Base-by-base conservation (phyloP, 2,113 vertebrate genomes). In the Ginglymostoma cirratum region DNA sequence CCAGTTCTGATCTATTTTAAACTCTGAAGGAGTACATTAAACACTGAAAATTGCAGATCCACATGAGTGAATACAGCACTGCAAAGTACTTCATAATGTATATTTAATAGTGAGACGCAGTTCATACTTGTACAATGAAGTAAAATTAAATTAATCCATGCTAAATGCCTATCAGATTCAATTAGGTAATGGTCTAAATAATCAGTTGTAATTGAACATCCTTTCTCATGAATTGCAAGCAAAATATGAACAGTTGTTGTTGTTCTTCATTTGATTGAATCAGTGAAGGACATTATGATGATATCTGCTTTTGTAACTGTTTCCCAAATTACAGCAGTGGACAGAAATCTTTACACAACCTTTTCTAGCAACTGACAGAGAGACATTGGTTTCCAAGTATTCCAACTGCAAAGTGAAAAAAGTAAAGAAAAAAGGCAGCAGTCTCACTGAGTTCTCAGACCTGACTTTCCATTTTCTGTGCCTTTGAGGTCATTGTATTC, bases 141-240 rank as follows among this genome's bases (percentile, higher is more conserved):
- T 90, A 90, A 89, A 90, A 90, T 90, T 90, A 61, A 90, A 90
- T 61, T 90, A 55, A 90, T 90, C 52, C 52, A 34, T 34, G 27
- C 52, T 61, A 90, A 90, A 90, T 90, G 87, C 87, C 52, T 55
- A 90, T 90, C 87, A 90, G 87, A 90, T 90, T 90, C 87, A 90
- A 90, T 90, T 90, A 90, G 87, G 27, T 90, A 90, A 90, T 90
- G 52, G 87, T 90, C 87, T 90, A 90, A 55, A 55, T 90, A 90
- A 90, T 90, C 34, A 90, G 52, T 52, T 14, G 34, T 90, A 90
- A 90, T 90, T 90, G 87, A 90, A 90, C 52, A 90, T 34, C 30
- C 4, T 34, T 61, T 61, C 48, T 55, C 87, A 90, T 90, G 48
- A 90, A 61, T 15, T 55, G 24, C 52, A 61, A 6, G 87, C 48